Evolutionary conservation across 2,113 vertebrate species (phyloP), one percentile per base, ranked within the genome.

Genomic region (Empidonax alnorum): DNA sequence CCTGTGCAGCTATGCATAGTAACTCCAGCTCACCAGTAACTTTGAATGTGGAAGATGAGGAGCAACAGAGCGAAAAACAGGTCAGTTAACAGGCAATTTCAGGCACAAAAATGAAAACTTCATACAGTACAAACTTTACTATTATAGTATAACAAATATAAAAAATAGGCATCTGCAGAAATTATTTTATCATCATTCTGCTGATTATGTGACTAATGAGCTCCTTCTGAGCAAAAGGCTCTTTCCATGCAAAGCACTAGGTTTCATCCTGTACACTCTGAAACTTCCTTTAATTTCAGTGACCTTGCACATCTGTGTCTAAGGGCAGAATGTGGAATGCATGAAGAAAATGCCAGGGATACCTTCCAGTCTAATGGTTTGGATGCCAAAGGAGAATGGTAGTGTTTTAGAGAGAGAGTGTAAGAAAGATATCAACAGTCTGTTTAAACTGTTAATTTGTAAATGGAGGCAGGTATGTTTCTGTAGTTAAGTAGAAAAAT

Each of bases 41-140:
- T 73, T 35, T 96, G 84, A 97, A 95, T 20, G 49, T 86, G 49
- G 98, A 98, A 58, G 98, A 98, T 23, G 97, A 97, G 52, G 97
- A 94, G 61, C 97, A 91, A 39, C 82, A 74, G 30, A 87, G 87
- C 0, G 95, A 97, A 85, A 98, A 97, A 85, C 97, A 97, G 98
- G 98, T 98, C 56, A 81, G 98, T 73, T 53, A 23, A 72, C 75
- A 75, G 35, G n/a, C 30, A 59, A 77, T 77, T 87, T 73, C 39
- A 71, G 42, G 42, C 68, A 78, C 44, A 59, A 84, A 71, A 85
- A 28, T 6, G 10, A 71, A 68, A 78, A 52, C 18, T 84, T 71
- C 2, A 37, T 49, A 28, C 28, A 8, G 15, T 44, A 53, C 52
- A 78, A 67, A 16, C 3, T 61, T 83, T 30, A 82, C 49, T 59